A percentile compares a stretch with the other conserved stretches of the same genome.
phyloP scores from a whole-genome alignment of 2,797 vertebrate genomes.

The Buphagus erythrorhynchus region DNA sequence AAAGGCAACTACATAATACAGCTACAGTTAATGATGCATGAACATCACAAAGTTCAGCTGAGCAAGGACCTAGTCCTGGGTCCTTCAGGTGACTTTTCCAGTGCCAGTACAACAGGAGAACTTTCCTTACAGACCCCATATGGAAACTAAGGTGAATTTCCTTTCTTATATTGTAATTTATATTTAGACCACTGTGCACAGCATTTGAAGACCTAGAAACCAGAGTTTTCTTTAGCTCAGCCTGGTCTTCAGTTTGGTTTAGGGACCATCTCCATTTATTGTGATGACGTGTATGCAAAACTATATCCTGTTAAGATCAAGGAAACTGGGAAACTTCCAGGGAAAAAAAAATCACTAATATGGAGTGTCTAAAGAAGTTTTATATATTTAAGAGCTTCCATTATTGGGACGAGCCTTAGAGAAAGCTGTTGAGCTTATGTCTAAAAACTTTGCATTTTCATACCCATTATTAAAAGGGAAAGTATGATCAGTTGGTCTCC shows the following conservation, averaged over 20 bases:
- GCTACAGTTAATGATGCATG: conserved; percentile 13
- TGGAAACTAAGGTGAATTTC: not conserved
- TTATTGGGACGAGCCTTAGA: not conserved
- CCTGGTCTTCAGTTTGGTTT: not conserved
- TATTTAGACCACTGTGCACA: not conserved
- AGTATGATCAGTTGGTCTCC: not conserved
- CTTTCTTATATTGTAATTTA: not conserved
- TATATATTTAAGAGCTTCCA: not conserved
- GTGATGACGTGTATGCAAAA: not conserved
- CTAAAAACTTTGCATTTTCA: not conserved
- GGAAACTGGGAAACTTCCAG: not conserved
- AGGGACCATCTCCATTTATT: not conserved
- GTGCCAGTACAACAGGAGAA: not conserved
- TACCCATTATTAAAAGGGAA: not conserved
- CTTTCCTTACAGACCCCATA: rapidly evolving
- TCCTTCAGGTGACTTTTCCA: conserved; percentile 14
- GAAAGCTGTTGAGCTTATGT: not conserved
- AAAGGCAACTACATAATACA: not conserved
- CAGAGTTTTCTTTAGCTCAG: not conserved
- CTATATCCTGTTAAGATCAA: not conserved
- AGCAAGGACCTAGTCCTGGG: not conserved
- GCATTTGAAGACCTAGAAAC: not conserved
- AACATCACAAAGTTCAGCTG: not conserved
- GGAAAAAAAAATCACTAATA: not conserved
- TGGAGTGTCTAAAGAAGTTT: not conserved